phyloP scores from a whole-genome alignment of 2,888 invertebrate genomes.

The Nebria brevicollis region DNA sequence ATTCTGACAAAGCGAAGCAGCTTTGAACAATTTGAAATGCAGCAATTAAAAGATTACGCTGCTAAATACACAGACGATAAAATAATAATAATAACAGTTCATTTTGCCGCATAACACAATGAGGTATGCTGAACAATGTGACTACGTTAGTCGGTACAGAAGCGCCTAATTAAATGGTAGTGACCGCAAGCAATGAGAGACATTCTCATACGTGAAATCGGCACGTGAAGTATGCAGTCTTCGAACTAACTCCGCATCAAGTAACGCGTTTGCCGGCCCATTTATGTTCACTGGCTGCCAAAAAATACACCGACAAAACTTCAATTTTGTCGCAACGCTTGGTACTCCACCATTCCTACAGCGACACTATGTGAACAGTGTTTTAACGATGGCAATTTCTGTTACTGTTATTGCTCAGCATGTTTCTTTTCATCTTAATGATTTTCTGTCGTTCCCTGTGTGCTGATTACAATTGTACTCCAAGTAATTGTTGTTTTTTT shows the following conservation, averaged over 20 bases:
- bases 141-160: constrained; percentile 23
- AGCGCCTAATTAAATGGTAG: constrained; percentile 42
- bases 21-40: not conserved
- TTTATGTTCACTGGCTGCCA: not conserved
- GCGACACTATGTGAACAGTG: constrained; percentile 2
- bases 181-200: constrained; percentile 26
- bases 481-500: not conserved
- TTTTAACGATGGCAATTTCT: constrained; percentile 12
- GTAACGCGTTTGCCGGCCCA: not conserved
- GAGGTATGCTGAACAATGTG: constrained; percentile 40
- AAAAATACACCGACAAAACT: constrained; percentile 12
- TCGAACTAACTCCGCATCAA: not conserved
- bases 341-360: constrained; percentile 2
- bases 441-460: not conserved
- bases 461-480: not conserved
- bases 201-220: constrained; percentile 32
- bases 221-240: constrained; percentile 4
- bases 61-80: constrained; percentile 17
- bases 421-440: constrained; percentile 5
- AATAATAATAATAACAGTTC: not conserved
- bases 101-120: not conserved
- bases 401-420: constrained; percentile 8
- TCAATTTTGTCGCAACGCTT: constrained; percentile 11
- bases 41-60: constrained; percentile 41
- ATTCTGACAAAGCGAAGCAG: not conserved